Conservation (phyloP, 2,888 invertebrate species). For the Aporophyla lueneburgensis region DNA sequence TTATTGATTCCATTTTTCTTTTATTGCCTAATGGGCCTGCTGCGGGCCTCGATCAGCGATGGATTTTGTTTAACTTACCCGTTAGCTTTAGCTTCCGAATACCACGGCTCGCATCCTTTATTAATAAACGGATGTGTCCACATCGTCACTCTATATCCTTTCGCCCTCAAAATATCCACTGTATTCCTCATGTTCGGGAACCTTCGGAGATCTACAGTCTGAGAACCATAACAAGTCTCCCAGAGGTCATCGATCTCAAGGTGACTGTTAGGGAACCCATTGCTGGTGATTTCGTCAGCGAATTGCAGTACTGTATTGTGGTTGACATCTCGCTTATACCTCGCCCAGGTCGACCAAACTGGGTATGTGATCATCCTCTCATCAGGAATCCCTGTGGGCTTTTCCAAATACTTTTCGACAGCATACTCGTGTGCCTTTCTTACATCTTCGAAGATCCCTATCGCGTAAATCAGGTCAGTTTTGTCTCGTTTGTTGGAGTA, state of each 20-base stretch:
- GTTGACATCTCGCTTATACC: conserved; percentile 89
- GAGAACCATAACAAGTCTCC: conserved; percentile 92
- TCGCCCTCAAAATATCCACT: conserved; percentile 79
- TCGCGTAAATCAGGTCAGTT: conserved; percentile 89
- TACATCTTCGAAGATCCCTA: conserved; percentile 91
- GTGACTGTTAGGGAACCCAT: conserved; percentile 90
- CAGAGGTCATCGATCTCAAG: conserved; percentile 93
- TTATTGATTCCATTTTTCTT: too few relatives aligned
- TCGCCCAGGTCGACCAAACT: conserved; percentile 93
- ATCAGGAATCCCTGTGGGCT: conserved; percentile 91
- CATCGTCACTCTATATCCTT: conserved; percentile 91
- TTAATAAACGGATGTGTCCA: conserved; percentile 93
- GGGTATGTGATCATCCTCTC: conserved; percentile 90
- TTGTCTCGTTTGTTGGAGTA: conserved; percentile 83
- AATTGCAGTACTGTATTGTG: conserved; percentile 87
- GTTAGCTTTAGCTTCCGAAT: conserved; percentile 82
- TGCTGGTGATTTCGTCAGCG: conserved; percentile 86
- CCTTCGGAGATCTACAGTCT: conserved; percentile 85
- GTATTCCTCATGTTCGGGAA: conserved; percentile 91
- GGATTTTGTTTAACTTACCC: conserved; percentile 78
- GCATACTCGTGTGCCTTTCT: conserved; percentile 91
- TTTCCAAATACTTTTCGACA: conserved; percentile 90
- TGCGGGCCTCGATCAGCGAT: too few relatives aligned
- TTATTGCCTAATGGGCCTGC: too few relatives aligned
- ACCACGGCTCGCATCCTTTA: conserved; percentile 89